Evolutionary conservation across 1,140 invertebrate species (phyloP).

Genomic region (Charaxes varanes): DNA sequence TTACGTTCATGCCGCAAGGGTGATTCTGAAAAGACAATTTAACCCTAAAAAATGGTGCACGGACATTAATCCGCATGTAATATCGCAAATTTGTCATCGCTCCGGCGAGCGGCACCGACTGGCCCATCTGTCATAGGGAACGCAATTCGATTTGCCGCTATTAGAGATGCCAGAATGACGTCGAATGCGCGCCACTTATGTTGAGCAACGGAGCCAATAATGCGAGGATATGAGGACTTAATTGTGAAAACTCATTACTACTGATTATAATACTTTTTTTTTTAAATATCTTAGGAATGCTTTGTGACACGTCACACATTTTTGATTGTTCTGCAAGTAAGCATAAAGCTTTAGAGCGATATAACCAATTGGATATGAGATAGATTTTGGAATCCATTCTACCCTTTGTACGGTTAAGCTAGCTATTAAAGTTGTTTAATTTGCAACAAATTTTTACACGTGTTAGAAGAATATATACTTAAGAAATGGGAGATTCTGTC

Average conservation of each 20-base stretch:
- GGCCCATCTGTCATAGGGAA: slow-evolving; percentile 59
- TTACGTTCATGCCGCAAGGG: slow-evolving; percentile 29
- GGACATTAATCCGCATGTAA: slow-evolving; percentile 73
- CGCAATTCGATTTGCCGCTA: slow-evolving; percentile 60
- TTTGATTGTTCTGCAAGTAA: too few species aligned
- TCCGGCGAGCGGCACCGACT: slow-evolving; percentile 34
- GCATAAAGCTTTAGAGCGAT: too few species aligned
- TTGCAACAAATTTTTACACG: too few species aligned
- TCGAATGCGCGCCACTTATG: slow-evolving; percentile 33
- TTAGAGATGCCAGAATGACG: slow-evolving; percentile 40
- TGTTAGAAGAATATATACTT: too few species aligned
- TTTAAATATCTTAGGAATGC: too few species aligned
- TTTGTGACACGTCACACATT: too few species aligned
- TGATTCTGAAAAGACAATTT: slow-evolving; percentile 70
- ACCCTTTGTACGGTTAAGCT: too few species aligned
- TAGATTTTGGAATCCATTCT: too few species aligned
- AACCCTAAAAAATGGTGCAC: slow-evolving; percentile 71
- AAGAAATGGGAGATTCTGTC: too few species aligned
- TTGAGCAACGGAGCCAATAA: slow-evolving; percentile 18
- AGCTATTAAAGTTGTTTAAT: too few species aligned
- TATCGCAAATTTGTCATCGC: slow-evolving; percentile 72
- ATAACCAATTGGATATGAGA: too few species aligned
- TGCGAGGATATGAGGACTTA: slow-evolving; percentile 8
- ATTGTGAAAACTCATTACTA: slow-evolving; percentile 8
- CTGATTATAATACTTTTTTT: too few species aligned